These are phyloP conservation scores for Cheilosia soror DNA, from an alignment of 2,888 invertebrate species.

Conservation along the genomic window DNA sequence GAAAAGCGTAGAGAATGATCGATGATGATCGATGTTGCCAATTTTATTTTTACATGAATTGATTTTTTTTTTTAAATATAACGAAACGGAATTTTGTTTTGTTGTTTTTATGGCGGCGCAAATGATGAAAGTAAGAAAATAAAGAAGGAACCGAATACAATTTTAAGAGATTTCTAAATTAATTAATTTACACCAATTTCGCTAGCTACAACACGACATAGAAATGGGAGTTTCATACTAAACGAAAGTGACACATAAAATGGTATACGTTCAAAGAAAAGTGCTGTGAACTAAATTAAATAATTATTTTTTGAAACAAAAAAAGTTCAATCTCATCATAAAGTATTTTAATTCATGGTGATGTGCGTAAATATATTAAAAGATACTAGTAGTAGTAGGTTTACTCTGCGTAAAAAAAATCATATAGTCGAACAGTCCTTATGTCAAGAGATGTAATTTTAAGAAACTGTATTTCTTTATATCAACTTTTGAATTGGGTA, in stretches of 20 bases:
- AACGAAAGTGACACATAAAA: conserved; percentile 10
- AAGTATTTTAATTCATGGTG: not conserved
- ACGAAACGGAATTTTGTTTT: conserved; percentile 60
- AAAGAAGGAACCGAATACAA: conserved; percentile 61
- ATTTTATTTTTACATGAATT: conserved; percentile 26
- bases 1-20: conserved; percentile 61
- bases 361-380: not conserved
- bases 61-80: conserved; percentile 37
- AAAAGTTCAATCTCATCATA: not conserved
- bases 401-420: too few species aligned
- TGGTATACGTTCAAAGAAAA: not conserved
- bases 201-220: conserved; percentile 58
- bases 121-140: conserved; percentile 65
- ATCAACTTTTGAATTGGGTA: too few species aligned
- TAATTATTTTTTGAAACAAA: not conserved
- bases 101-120: conserved; percentile 47
- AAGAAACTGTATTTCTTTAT: too few species aligned
- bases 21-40: conserved; percentile 45
- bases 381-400: not conserved
- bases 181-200: conserved; percentile 63
- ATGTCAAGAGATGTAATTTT: too few species aligned
- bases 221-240: conserved; percentile 2
- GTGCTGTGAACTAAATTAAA: not conserved
- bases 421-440: too few species aligned
- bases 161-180: conserved; percentile 53